These are phyloP conservation scores for Charanyca ferruginea DNA, from an alignment of 2,888 invertebrate genomes.

Conservation along the genomic window DNA sequence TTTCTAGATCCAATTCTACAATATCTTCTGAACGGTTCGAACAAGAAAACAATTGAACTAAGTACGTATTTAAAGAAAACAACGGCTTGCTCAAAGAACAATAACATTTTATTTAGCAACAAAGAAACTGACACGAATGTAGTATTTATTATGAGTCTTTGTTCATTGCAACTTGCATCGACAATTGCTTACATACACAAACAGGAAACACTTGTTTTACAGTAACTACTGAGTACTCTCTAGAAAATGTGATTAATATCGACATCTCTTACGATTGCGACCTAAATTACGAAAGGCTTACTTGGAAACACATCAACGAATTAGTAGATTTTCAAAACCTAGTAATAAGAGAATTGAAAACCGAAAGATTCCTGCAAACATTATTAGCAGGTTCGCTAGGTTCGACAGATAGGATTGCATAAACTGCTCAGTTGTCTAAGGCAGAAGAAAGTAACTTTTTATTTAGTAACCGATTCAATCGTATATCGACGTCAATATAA, in stretches of 20 bases:
- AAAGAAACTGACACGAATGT: conserved; percentile 72
- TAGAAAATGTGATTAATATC: conserved; percentile 53
- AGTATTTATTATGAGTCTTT: conserved; percentile 69
- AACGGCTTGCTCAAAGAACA: conserved; percentile 55
- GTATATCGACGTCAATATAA: conserved; percentile 11
- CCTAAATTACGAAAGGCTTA: conserved; percentile 15
- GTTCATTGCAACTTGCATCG: conserved; percentile 65
- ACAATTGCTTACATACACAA: conserved; percentile 64
- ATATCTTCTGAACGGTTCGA: conserved; percentile 25
- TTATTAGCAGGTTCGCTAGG: too few relatives aligned
- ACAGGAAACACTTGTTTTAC: conserved; percentile 69
- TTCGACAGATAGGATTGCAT: not conserved
- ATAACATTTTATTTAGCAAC: conserved; percentile 71
- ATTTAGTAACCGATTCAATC: conserved; percentile 3
- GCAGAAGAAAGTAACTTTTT: not conserved
- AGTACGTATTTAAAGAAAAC: conserved; percentile 51
- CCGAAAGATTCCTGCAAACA: not conserved
- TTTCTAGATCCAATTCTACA: conserved; percentile 32
- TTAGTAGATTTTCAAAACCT: not conserved
- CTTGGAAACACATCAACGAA: not conserved
- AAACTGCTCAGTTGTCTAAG: not conserved
- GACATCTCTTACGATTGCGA: conserved; percentile 42
- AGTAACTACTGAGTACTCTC: conserved; percentile 33
- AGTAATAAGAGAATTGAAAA: not conserved
- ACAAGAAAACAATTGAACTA: conserved; percentile 56